These are phyloP conservation scores for Mormyrops boulengeri DNA, from an alignment of 2,797 vertebrate species.

Conservation along the genomic window DNA sequence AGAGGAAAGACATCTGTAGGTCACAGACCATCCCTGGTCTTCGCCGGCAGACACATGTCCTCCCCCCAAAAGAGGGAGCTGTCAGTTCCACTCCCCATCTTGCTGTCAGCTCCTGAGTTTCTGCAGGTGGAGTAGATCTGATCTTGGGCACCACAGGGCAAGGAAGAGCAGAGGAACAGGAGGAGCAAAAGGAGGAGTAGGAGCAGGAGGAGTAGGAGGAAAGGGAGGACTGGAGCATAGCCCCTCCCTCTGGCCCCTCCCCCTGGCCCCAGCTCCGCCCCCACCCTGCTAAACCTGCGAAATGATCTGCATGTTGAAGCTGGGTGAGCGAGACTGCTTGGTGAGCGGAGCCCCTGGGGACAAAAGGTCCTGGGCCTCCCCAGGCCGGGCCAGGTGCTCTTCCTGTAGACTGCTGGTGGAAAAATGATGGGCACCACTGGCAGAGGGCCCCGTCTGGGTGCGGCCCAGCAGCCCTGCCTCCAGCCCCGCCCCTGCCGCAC, in stretches of 20 bases:
- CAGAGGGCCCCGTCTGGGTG: constrained; percentile 53
- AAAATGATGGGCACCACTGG: constrained; percentile 69
- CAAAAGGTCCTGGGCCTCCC: constrained; percentile 80
- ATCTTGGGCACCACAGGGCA: neutral
- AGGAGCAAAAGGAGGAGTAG: constrained; percentile 35
- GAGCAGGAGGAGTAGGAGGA: constrained; percentile 25
- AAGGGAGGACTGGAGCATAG: neutral
- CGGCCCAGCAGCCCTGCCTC: constrained; percentile 45
- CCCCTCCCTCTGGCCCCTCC: neutral
- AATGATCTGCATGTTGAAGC: constrained; percentile 99
- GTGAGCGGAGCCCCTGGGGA: constrained; percentile 80
- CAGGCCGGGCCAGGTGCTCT: constrained; percentile 77
- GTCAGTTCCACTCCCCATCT: neutral
- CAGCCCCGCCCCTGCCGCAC: neutral
- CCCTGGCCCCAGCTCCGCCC: neutral
- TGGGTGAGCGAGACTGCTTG: constrained; percentile 94
- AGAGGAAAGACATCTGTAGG: constrained; percentile 9
- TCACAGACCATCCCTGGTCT: neutral
- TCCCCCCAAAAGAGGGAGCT: constrained; percentile 15
- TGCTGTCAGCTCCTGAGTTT: constrained; percentile 13
- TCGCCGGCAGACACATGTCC: neutral
- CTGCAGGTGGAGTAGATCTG: neutral
- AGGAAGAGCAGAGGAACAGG: neutral
- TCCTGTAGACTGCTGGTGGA: constrained; percentile 93
- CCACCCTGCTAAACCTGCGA: constrained; percentile 80